phyloP scores from a whole-genome alignment of 2,113 vertebrate species.

The Bettongia penicillata region DNA sequence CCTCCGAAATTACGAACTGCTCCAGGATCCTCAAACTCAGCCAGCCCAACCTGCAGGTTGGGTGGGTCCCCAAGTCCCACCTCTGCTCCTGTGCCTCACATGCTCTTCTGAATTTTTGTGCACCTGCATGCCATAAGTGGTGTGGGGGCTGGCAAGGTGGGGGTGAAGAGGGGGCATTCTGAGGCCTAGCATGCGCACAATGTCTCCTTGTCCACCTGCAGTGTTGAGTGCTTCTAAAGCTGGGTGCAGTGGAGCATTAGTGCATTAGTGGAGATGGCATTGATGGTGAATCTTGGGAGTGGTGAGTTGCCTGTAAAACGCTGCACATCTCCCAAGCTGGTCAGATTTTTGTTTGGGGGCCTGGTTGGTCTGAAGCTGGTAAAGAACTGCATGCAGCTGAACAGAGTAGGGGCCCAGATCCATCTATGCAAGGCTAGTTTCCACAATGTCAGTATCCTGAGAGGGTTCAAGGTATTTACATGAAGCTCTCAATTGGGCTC shows the following conservation, averaged over 20 bases:
- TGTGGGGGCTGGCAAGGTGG: no score
- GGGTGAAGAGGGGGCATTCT: neutral
- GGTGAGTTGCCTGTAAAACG: conserved; percentile 77
- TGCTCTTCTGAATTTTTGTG: conserved; percentile 59
- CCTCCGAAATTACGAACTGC: neutral
- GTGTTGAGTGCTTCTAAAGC: conserved; percentile 50
- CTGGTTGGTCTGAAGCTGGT: conserved; percentile 89
- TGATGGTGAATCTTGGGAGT: conserved; percentile 61
- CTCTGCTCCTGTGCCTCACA: neutral
- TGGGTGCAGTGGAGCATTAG: conserved; percentile 7
- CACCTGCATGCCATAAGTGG: conserved; percentile 26
- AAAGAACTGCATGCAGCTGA: conserved; percentile 95
- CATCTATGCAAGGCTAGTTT: conserved; percentile 92
- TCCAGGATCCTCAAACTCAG: no score
- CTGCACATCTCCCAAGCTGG: conserved; percentile 91
- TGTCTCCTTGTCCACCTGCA: conserved; percentile 79
- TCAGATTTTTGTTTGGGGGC: conserved; percentile 93
- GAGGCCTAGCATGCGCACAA: conserved; percentile 43
- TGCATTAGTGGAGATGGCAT: conserved; percentile 80
- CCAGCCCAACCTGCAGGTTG: no score
- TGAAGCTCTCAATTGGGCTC: conserved; percentile 89
- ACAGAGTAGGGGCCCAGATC: conserved; percentile 90
- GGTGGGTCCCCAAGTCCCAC: conserved; percentile 3
- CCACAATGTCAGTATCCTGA: conserved; percentile 91
- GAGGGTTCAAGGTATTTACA: conserved; percentile 94